phyloP scores from a whole-genome alignment of 1,140 invertebrate genomes.

The Pinna nobilis region DNA sequence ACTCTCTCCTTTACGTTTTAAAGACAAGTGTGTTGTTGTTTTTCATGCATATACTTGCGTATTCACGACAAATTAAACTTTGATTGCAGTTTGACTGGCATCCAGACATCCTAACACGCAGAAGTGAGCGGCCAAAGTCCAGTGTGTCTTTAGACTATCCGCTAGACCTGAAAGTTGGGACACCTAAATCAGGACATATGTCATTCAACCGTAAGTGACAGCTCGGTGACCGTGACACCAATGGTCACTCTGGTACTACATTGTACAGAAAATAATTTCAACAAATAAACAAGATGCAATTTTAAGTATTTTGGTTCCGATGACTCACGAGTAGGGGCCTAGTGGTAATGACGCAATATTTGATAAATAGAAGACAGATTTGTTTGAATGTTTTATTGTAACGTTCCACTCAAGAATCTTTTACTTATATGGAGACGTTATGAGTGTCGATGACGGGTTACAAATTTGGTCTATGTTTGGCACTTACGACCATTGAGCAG shows the following conservation, averaged over 20 bases:
- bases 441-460: too few relatives aligned
- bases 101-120: constrained; percentile 29
- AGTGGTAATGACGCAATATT: neutral
- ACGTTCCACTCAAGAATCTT: too few relatives aligned
- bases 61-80: neutral
- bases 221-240: neutral
- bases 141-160: constrained; percentile 30
- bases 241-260: neutral
- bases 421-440: too few relatives aligned
- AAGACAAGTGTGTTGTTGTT: too few relatives aligned
- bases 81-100: constrained; percentile 37
- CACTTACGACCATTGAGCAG: too few relatives aligned
- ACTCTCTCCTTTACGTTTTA: too few relatives aligned
- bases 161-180: constrained; percentile 31
- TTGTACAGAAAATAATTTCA: neutral
- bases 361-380: neutral
- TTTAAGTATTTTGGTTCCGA: neutral
- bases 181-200: constrained; percentile 22
- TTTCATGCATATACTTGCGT: neutral
- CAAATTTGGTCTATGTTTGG: too few relatives aligned
- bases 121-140: constrained; percentile 30
- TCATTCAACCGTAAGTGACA: constrained; percentile 22
- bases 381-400: too few relatives aligned
- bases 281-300: neutral
- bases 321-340: neutral